Evolutionary conservation across 2,888 invertebrate species (phyloP), one percentile per base, ranked within the genome.

Genomic region (Agonopterix arenella): DNA sequence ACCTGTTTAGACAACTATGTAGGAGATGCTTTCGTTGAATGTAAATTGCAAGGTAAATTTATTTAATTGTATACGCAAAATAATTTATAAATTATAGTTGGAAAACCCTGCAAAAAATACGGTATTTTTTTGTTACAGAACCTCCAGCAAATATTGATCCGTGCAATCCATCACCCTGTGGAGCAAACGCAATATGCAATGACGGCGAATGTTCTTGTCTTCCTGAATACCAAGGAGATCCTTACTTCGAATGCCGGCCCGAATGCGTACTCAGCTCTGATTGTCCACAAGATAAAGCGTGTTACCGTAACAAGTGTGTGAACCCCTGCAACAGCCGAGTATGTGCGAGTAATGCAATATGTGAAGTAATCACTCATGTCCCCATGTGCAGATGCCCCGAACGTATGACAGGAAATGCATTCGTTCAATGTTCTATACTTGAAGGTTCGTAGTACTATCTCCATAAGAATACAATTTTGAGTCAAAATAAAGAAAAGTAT

Each of bases 1-100:
- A 89, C 91, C 4, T 96, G 96, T 67, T 78, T 92, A 1, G 89
- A 91, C 28, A 93, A 92, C 59, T 94, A 91, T 64, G 90, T 91
- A 36, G 96, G 96, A 10, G 93, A 95, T 83, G 93, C 95, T 10
- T 95, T 95, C 71, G 89, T 82, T 8, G 86, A 88, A 67, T 92
- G 92, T 59, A 90, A 89, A 76, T 66, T 78, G 50, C 78, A 84
- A 84, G 84, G 92, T 91, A 84, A 8, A 40, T 40, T 28, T n/a
- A 40, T 10, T n/a, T 40, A 9, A 40, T n/a, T n/a, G 7, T 10
- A 38, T 38, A n/a, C 13, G 28, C 36, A n/a, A n/a, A 40, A 10
- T 40, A 40, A n/a, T 40, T 40, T 40, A 9, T 40, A 9, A 10
- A n/a, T 40, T 40, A 40, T 40, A 10, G 5, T 9, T n/a, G 40